phyloP scores from a whole-genome alignment of 2,888 invertebrate genomes.

The Drosophila anomelani region DNA sequence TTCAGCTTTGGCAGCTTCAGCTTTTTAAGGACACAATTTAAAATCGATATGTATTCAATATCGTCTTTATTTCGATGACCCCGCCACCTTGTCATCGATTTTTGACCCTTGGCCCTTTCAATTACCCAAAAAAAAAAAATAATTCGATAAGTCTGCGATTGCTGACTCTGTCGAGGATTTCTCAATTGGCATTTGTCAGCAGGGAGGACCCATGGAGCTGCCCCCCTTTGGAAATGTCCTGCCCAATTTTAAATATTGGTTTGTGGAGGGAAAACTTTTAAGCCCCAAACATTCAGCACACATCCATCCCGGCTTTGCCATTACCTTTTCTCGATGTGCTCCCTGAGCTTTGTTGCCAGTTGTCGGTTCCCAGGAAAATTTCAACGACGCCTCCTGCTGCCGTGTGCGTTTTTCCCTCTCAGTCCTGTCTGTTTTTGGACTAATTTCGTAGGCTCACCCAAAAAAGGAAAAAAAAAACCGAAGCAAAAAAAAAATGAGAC shows the following conservation, averaged over 20 bases:
- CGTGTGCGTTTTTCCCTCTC: constrained; percentile 34
- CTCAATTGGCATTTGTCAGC: constrained; percentile 67
- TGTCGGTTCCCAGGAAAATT: constrained; percentile 43
- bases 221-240: constrained; percentile 8
- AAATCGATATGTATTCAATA: constrained; percentile 6
- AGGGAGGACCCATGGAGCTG: constrained; percentile 6
- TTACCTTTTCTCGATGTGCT: constrained; percentile 13
- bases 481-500: constrained; percentile 3
- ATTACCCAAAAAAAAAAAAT: constrained; percentile 21
- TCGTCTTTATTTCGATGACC: neutral
- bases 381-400: constrained; percentile 21
- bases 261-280: constrained; percentile 45
- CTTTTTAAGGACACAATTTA: neutral
- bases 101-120: constrained; percentile 11
- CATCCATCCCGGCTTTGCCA: constrained; percentile 3
- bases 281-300: constrained; percentile 35
- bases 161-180: constrained; percentile 47
- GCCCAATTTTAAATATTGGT: constrained; percentile 61
- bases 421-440: constrained; percentile 36
- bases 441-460: constrained; percentile 75
- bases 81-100: constrained; percentile 8
- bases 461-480: constrained; percentile 42
- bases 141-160: constrained; percentile 40
- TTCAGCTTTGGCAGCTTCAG: neutral
- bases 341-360: constrained; percentile 32